Evolutionary conservation across 2,888 invertebrate species (phyloP).

Genomic region (Hypsopygia costalis): DNA sequence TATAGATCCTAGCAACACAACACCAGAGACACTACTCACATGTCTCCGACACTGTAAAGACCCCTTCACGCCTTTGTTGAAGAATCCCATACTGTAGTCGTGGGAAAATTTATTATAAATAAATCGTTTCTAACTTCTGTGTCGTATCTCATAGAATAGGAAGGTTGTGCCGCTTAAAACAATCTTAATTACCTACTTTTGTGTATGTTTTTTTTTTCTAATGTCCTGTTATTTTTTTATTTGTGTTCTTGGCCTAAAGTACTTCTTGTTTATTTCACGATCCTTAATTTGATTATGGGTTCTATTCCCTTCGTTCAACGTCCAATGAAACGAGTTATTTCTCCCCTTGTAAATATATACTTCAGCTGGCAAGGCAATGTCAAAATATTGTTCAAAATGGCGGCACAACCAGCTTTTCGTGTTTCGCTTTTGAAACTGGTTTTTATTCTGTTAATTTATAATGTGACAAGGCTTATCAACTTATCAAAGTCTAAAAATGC

Average conservation of each 20-base stretch:
- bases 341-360: too few relatives aligned
- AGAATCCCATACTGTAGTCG: too few relatives aligned
- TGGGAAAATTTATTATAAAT: constrained; percentile 2
- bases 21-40: too few relatives aligned
- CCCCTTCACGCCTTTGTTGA: too few relatives aligned
- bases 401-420: constrained; percentile 5
- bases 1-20: too few relatives aligned
- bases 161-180: constrained; percentile 21
- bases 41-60: too few relatives aligned
- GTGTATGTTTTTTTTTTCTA: constrained; percentile 26
- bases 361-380: background rate
- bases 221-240: constrained; percentile 16
- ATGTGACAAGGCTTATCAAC: background rate
- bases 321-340: too few relatives aligned
- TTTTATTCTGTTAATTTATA: constrained; percentile 10
- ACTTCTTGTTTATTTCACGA: too few relatives aligned
- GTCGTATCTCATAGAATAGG: constrained; percentile 9
- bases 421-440: constrained; percentile 4
- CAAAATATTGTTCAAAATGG: background rate
- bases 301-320: too few relatives aligned
- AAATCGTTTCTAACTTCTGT: constrained; percentile 8
- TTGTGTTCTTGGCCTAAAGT: constrained; percentile 15
- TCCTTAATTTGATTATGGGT: too few relatives aligned
- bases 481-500: constrained; percentile 8
- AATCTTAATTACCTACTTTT: background rate